These are phyloP conservation scores for Elephantulus edwardii DNA, from an alignment of 2,113 vertebrate species.

Conservation along the genomic window DNA sequence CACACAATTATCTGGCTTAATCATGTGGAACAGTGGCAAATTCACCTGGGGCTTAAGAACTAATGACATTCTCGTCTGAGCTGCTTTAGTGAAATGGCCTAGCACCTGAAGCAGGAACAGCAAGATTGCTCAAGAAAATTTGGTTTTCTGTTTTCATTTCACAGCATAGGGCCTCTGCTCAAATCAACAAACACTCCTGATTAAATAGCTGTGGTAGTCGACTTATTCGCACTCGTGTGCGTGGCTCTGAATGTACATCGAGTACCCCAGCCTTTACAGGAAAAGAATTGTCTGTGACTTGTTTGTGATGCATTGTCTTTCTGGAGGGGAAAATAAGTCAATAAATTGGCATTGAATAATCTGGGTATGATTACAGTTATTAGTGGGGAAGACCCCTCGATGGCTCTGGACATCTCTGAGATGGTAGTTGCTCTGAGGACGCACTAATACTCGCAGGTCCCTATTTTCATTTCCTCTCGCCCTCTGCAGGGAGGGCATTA, in stretches of 20 bases:
- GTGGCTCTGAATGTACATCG: constrained; percentile 85
- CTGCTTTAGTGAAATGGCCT: constrained; percentile 99
- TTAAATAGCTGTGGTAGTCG: constrained; percentile 89
- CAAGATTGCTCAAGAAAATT: constrained; percentile 99
- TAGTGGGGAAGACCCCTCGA: constrained; percentile 46
- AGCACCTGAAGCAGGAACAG: constrained; percentile 99
- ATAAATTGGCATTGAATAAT: constrained; percentile 85
- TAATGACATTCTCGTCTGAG: constrained; percentile 99
- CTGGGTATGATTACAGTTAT: constrained; percentile 78
- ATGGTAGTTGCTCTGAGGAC: not conserved
- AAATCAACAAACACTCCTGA: constrained; percentile 91
- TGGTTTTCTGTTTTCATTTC: constrained; percentile 97
- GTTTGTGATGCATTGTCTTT: constrained; percentile 73
- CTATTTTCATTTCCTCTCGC: constrained; percentile 77
- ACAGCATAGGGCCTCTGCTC: constrained; percentile 90
- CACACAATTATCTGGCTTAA: constrained; percentile 99
- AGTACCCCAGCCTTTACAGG: constrained; percentile 81
- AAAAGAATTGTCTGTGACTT: constrained; percentile 81
- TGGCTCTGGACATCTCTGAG: constrained; percentile 40
- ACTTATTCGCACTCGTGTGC: constrained; percentile 85
- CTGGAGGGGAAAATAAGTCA: constrained; percentile 77
- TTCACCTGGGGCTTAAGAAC: constrained; percentile 99
- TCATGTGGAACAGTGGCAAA: constrained; percentile 99
- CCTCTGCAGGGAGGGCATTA: constrained; percentile 69
- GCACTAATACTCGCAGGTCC: constrained; percentile 2